Evolutionary conservation across 2,888 invertebrate species (phyloP).

Genomic region (Cabera pusaria): DNA sequence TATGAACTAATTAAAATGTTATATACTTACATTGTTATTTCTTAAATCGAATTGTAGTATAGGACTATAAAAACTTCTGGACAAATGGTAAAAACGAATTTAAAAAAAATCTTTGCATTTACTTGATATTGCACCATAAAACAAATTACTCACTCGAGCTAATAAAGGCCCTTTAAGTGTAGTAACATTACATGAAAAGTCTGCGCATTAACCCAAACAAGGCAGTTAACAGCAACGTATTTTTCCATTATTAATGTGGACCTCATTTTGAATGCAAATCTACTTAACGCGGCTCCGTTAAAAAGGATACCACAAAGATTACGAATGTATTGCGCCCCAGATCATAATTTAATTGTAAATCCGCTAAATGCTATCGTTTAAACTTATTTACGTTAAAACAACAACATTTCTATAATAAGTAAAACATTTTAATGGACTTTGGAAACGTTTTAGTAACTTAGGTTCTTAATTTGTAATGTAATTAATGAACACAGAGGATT

Average conservation of each 20-base stretch:
- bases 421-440: conserved; percentile 25
- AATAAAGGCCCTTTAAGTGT: conserved; percentile 10
- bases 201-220: conserved; percentile 9
- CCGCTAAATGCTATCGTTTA: conserved; percentile 37
- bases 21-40: too few species aligned
- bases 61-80: too few species aligned
- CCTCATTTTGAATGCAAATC: conserved; percentile 22
- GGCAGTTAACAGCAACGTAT: conserved; percentile 9
- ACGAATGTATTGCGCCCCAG: conserved; percentile 26
- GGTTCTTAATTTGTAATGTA: too few species aligned
- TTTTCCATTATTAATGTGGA: conserved; percentile 21
- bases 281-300: conserved; percentile 37
- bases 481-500: too few species aligned
- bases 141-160: too few species aligned
- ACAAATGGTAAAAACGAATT: too few species aligned
- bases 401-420: conserved; percentile 9
- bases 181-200: conserved; percentile 15
- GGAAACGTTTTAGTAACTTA: conserved; percentile 16
- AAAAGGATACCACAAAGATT: conserved; percentile 44
- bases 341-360: conserved; percentile 37
- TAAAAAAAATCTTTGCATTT: too few species aligned
- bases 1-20: too few species aligned
- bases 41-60: too few species aligned
- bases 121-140: too few species aligned
- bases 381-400: conserved; percentile 11